Percentiles rank a stretch among this genome's conserved stretches.
Conservation (phyloP, 2,113 vertebrate species). For the Scophthalmus maximus region DNA sequence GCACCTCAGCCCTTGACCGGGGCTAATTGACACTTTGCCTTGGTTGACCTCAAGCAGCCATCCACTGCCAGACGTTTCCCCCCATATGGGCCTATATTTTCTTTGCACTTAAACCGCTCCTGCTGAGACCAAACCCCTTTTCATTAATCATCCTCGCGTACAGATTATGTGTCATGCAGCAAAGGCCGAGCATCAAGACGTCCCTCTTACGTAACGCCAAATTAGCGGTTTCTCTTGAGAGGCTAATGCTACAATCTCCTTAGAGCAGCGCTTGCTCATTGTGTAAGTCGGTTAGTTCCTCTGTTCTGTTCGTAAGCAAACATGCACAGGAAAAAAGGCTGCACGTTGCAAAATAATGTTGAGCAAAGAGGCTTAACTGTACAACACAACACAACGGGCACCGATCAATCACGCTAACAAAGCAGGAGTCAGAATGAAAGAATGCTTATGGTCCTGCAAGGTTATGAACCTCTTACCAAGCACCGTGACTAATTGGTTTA, state of each 20-base stretch:
- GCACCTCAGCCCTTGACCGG: slow-evolving; percentile 43
- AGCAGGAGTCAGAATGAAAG: slow-evolving; percentile 1
- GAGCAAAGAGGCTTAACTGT: background rate
- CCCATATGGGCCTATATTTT: slow-evolving; percentile 63
- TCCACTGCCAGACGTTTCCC: slow-evolving; percentile 46
- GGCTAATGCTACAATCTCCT: slow-evolving; percentile 50
- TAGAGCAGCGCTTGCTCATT: slow-evolving; percentile 35
- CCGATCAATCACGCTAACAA: slow-evolving; percentile 12
- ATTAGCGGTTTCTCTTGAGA: slow-evolving; percentile 17
- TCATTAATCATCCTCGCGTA: slow-evolving; percentile 58
- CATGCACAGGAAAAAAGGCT: background rate
- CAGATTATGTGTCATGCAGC: slow-evolving; percentile 38
- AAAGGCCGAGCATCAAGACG: slow-evolving; percentile 44
- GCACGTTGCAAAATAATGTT: slow-evolving; percentile 3
- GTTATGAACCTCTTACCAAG: background rate
- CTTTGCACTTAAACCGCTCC: slow-evolving; percentile 47
- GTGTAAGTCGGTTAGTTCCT: slow-evolving; percentile 32
- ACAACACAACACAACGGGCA: slow-evolving; percentile 2
- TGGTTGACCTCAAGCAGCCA: slow-evolving; percentile 58
- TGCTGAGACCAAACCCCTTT: slow-evolving; percentile 33
- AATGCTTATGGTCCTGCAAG: slow-evolving; percentile 2
- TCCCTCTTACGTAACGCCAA: slow-evolving; percentile 37
- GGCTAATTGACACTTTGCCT: slow-evolving; percentile 74
- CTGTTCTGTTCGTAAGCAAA: slow-evolving; percentile 18
- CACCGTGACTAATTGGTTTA: background rate